Evolutionary conservation across 2,113 vertebrate genomes (phyloP), one percentile per base, ranked within the genome.

Genomic region (Circaetus gallicus): DNA sequence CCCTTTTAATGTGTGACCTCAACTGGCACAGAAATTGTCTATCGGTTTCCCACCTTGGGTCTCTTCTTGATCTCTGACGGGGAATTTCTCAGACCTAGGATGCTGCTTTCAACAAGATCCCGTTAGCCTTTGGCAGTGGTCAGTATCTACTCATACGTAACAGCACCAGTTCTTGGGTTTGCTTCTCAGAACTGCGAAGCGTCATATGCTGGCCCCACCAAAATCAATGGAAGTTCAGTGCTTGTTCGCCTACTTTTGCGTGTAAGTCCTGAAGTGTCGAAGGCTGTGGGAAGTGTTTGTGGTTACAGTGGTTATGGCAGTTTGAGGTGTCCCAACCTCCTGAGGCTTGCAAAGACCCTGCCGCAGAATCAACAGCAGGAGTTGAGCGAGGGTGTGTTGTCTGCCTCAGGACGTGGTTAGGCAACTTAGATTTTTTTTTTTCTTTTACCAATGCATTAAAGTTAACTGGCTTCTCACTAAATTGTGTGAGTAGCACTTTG

Each of bases 171-270:
- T 17, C 24, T 40, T 19, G 43, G 16, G 43, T 32, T 72, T 36
- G 43, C 28, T 2, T 65, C 58, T 66, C 66, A 29, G 73, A 72
- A 6, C 50, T 16, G 43, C 2, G 3, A 14, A 20, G 38, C 24
- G 1, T 58, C 66, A 0, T 3, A 7, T 2, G 3, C 9, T 21
- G 66, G 5, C 32, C 50, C 50, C 19, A 1, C 28, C 3, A 0
- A 52, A 56, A 34, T 14, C 15, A 7, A 1, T 13, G 53, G 40
- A 13, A 8, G 18, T 36, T 92, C 40, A 11, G 22, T 7, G 24
- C 40, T 63, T 8, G 15, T 28, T 34, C 42, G 6, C 15, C 69
- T 8, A 0, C 2, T 0, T 4, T 12, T 20, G 36, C 18, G n/a
- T 16, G 5, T 11, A 16, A 45, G 40, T 55, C 53, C 49, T 32